These are phyloP conservation scores for Caenorhabditis latens DNA, from an alignment of 1,140 invertebrate species.

Conservation along the genomic window DNA sequence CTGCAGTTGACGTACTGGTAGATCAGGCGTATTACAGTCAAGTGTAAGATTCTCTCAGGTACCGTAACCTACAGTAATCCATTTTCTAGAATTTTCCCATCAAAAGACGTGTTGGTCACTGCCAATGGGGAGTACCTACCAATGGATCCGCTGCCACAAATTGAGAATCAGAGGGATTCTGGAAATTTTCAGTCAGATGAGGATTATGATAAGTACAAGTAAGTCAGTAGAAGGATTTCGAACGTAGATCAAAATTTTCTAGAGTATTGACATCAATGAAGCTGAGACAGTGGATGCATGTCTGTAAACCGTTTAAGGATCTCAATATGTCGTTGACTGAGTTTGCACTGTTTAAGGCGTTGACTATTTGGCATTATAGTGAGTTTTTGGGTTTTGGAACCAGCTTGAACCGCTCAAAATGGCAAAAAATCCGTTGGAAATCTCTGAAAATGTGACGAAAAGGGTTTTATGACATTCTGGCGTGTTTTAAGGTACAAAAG, in stretches of 20 bases:
- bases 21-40: constrained; percentile 42
- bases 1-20: not conserved
- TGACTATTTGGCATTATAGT: constrained; percentile 45
- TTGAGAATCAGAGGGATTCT: constrained; percentile 13
- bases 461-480: no score
- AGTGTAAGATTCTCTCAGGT: not conserved
- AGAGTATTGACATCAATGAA: constrained; percentile 31
- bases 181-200: constrained; percentile 30
- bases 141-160: not conserved
- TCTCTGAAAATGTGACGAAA: no score
- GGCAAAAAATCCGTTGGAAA: no score
- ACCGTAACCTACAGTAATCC: not conserved
- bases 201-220: constrained; percentile 37
- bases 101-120: not conserved
- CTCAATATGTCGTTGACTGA: constrained; percentile 9
- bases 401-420: not conserved
- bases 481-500: no score
- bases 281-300: constrained; percentile 16
- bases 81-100: constrained; percentile 18
- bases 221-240: not conserved
- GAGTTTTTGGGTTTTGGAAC: not conserved
- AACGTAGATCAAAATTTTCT: not conserved
- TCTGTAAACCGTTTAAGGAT: constrained; percentile 19
- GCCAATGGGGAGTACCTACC: not conserved
- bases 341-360: constrained; percentile 25